Percentiles rank a stretch among this genome's conserved stretches.
Conservation (phyloP, 1,140 invertebrate genomes). For the Calliphora vicina region DNA sequence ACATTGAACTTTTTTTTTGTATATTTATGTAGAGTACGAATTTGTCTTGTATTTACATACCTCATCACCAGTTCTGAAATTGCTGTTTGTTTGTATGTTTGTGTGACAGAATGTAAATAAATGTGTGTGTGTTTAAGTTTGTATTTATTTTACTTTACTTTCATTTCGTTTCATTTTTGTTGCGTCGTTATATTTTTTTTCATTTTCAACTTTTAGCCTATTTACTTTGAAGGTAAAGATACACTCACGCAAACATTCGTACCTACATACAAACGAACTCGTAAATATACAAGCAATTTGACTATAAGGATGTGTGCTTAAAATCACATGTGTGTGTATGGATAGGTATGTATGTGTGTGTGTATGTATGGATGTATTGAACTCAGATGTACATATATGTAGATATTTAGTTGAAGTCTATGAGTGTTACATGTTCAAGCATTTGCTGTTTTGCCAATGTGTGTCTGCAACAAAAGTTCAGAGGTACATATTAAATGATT, state of each 20-base stretch:
- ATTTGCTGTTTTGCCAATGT: neutral
- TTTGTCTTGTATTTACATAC: neutral
- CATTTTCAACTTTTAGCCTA: slow-evolving; percentile 14
- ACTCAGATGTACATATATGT: neutral
- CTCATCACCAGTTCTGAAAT: neutral
- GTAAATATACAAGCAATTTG: neutral
- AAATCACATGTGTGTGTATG: too few species aligned
- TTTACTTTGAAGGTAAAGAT: neutral
- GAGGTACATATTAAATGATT: neutral
- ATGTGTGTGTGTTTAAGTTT: neutral
- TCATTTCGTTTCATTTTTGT: neutral
- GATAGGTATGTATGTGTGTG: too few species aligned
- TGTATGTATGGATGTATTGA: neutral
- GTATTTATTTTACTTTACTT: slow-evolving; percentile 11
- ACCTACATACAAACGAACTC: too few species aligned
- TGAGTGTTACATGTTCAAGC: neutral
- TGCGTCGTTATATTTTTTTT: neutral
- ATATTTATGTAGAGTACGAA: neutral
- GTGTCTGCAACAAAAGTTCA: neutral
- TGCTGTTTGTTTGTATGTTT: neutral
- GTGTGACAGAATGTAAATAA: neutral
- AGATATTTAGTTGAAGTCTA: too few species aligned
- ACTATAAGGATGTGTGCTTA: neutral
- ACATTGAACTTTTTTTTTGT: neutral
- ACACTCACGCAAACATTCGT: neutral